phyloP scores from a whole-genome alignment of 2,888 invertebrate species.

The Pristionchus mayeri region DNA sequence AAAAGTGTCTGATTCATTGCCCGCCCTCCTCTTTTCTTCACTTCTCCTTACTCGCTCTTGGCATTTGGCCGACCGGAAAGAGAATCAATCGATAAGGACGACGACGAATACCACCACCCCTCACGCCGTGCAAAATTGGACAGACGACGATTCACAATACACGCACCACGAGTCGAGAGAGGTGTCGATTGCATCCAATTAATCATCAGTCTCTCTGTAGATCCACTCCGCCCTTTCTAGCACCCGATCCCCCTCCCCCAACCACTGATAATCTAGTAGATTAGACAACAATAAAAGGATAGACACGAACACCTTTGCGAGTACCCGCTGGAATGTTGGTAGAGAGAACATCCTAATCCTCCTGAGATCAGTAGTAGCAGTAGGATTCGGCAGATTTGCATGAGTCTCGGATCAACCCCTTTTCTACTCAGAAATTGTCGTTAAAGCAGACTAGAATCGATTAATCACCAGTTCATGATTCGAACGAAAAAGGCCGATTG shows the following conservation, averaged over 20 bases:
- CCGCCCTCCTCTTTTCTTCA: background rate
- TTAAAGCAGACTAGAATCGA: background rate
- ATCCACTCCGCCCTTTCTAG: background rate
- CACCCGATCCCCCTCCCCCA: background rate
- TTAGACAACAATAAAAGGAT: background rate
- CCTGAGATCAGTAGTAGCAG: background rate
- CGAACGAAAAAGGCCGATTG: background rate
- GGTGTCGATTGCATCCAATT: background rate
- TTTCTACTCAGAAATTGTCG: background rate
- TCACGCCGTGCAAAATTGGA: background rate
- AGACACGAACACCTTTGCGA: background rate
- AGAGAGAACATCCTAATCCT: no score
- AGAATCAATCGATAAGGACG: background rate
- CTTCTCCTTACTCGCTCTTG: slow-evolving; percentile 11
- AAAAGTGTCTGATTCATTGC: slow-evolving; percentile 33
- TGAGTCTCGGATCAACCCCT: no score
- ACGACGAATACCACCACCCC: background rate
- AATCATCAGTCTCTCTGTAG: slow-evolving; percentile 28
- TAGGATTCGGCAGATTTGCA: no score
- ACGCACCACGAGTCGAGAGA: background rate
- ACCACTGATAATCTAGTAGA: slow-evolving; percentile 28
- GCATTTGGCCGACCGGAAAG: slow-evolving; percentile 38
- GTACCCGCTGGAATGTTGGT: background rate
- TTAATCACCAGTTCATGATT: no score
- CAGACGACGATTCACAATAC: slow-evolving; percentile 1